Percentiles rank a stretch among this genome's conserved stretches.
Conservation (phyloP, 2,113 vertebrate species). For the Craseonycteris thonglongyai region DNA sequence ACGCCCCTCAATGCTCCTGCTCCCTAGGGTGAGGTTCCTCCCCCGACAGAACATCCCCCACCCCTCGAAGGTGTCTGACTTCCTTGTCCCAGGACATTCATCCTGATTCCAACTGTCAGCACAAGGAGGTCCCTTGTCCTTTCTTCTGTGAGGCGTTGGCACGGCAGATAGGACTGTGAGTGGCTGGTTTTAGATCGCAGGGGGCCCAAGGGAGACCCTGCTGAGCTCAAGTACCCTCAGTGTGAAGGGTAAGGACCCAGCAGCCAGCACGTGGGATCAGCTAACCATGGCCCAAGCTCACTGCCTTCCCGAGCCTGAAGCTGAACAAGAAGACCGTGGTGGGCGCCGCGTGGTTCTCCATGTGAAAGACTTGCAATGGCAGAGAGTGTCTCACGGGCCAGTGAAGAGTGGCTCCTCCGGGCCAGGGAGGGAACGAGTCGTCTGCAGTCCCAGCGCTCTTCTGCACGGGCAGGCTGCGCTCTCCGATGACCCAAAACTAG, state of each 20-base stretch:
- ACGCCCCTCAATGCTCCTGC: neutral
- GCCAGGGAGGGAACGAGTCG: neutral
- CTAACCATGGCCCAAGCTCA: rapidly evolving
- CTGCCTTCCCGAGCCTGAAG: neutral
- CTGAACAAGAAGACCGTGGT: neutral
- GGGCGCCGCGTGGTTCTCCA: rapidly evolving
- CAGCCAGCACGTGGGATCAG: rapidly evolving
- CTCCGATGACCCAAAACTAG: neutral
- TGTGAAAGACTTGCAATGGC: neutral
- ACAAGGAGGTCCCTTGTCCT: neutral
- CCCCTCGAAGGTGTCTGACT: neutral
- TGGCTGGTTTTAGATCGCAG: neutral
- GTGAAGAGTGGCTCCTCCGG: neutral
- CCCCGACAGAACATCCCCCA: rapidly evolving
- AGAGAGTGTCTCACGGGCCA: neutral
- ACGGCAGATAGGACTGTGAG: neutral
- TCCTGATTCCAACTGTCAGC: neutral
- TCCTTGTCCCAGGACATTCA: neutral
- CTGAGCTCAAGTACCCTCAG: neutral
- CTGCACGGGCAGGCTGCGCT: neutral
- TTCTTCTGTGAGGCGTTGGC: neutral
- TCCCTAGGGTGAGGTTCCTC: too few species aligned
- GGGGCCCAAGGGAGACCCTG: neutral
- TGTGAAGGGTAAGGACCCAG: neutral
- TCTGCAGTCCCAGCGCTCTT: rapidly evolving